Base-by-base conservation (phyloP, 2,797 vertebrate species). In the Urophycis tenuis region DNA sequence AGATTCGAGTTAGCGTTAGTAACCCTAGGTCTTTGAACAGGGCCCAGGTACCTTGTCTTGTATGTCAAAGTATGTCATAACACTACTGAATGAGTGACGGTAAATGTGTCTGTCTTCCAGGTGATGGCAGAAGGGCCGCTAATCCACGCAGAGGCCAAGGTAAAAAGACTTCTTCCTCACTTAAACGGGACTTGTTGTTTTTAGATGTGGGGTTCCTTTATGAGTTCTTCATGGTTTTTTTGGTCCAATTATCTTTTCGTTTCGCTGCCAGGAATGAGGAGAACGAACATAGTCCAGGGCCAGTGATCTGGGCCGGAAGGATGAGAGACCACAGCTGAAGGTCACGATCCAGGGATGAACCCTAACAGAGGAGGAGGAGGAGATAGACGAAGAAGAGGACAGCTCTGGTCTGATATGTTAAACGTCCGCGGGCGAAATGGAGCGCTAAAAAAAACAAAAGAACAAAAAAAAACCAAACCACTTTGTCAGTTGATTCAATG, bases 261-360 rank as follows among this genome's bases (percentile, higher is more conserved):
- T 83, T 45, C 81, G 12, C 75, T 76, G 69, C n/a, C 81, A 94
- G 91, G 84, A 15, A 89, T 88, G 79, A 90, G 83, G 41, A 83
- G 78, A 78, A 85, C 83, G 25, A 87, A 78, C 80, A 67, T 81
- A 71, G 69, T 77, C 67, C 35, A 33, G 17, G 17, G 72, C 49
- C 22, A 36, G 30, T 76, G 53, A 60, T 60, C 22, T 25, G 53
- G 53, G 53, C 53, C 22, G 3, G n/a, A 67, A 25, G 25, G 60
- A 29, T 11, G 60, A 67, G 49, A 60, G 60, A 67, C 15, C 25
- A 9, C 60, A 67, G 60, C 25, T 29, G 60, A 67, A 67, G 60
- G 60, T 67, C 3, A 67, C 25, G 4, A 67, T n/a, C 60, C 25
- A 79, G 4, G 39, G 89, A 73, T 91, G 78, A 92, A 73, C 72